Evolutionary conservation across 2,888 invertebrate genomes (phyloP).

Genomic region (Metallyticus violacea): DNA sequence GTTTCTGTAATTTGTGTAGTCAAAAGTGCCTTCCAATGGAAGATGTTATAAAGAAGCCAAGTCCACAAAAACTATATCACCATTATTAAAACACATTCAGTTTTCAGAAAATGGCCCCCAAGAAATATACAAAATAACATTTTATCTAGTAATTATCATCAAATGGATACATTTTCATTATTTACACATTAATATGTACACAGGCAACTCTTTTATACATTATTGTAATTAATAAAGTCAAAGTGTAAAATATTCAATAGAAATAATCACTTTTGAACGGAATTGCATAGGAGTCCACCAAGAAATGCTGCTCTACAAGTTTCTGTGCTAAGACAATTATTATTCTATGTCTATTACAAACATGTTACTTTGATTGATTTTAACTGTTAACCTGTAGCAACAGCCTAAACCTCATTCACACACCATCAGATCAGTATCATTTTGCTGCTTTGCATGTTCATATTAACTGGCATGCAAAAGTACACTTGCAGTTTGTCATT

Average conservation of each 20-base stretch:
- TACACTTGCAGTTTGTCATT: not conserved
- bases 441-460: not conserved
- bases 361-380: not conserved
- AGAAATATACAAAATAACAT: conserved; percentile 32
- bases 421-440: not conserved
- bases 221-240: conserved; percentile 17
- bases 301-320: not conserved
- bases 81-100: conserved; percentile 22
- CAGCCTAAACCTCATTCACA: not conserved
- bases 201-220: conserved; percentile 10
- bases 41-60: conserved; percentile 16
- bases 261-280: conserved; percentile 14
- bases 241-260: conserved; percentile 24
- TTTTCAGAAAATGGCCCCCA: conserved; percentile 28
- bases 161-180: conserved; percentile 31
- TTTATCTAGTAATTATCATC: conserved; percentile 28
- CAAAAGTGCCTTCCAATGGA: not conserved
- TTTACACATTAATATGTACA: conserved; percentile 26
- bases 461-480: not conserved
- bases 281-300: not conserved
- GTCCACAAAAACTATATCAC: conserved; percentile 22
- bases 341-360: conserved; percentile 13
- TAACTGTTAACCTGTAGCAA: not conserved
- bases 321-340: not conserved
- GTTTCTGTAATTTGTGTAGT: not conserved